These are phyloP conservation scores for Cyprinodon tularosa DNA, from an alignment of 2,113 vertebrate genomes.

Conservation along the genomic window DNA sequence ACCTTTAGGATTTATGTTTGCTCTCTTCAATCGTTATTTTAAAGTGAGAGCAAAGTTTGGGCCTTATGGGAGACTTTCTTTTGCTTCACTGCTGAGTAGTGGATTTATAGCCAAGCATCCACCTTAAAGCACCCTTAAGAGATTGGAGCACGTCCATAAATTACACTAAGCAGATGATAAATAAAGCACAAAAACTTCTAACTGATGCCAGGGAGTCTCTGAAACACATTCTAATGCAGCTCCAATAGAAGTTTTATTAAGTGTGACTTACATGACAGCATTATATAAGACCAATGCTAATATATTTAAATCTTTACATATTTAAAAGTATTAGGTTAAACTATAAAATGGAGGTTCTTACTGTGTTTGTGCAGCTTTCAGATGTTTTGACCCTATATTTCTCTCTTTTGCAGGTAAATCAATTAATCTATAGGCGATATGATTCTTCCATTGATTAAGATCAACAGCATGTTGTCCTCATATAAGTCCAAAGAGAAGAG, in stretches of 20 bases:
- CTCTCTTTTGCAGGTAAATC: constrained; percentile 40
- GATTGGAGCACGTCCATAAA: constrained; percentile 9
- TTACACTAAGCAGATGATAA: background rate
- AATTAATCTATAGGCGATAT: constrained; percentile 57
- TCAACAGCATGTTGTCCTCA: constrained; percentile 11
- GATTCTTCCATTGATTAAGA: constrained; percentile 50
- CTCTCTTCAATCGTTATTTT: background rate
- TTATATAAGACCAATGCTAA: background rate
- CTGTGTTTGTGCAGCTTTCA: background rate
- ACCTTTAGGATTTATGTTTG: background rate
- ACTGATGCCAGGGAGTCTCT: background rate
- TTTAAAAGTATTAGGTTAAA: background rate
- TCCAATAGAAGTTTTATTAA: background rate
- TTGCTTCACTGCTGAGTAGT: constrained; percentile 11
- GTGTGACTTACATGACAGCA: background rate
- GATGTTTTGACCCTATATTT: constrained; percentile 20
- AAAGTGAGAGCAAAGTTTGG: constrained; percentile 6
- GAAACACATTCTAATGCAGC: background rate
- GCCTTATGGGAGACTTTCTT: background rate
- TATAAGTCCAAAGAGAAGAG: background rate
- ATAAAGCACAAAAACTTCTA: background rate
- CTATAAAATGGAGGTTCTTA: background rate
- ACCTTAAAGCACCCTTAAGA: constrained; percentile 8
- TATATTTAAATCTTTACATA: background rate
- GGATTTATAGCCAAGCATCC: constrained; percentile 14